These are phyloP conservation scores for Patella depressa DNA, from an alignment of 2,888 invertebrate species.

Conservation along the genomic window DNA sequence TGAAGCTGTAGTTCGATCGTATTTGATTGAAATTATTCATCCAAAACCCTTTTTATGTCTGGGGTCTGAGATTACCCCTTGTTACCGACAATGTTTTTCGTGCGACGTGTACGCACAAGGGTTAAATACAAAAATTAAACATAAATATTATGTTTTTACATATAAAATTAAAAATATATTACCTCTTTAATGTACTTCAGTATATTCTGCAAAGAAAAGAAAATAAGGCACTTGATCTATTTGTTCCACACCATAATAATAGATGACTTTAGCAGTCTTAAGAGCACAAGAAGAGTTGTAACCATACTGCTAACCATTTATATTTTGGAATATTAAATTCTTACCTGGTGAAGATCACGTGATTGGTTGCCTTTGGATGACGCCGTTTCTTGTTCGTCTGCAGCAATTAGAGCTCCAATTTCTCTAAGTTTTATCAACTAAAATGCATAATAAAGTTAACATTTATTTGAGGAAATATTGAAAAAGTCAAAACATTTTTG, in stretches of 20 bases:
- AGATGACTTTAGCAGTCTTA: background rate
- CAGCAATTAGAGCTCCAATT: constrained; percentile 48
- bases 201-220: constrained; percentile 24
- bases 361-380: constrained; percentile 26
- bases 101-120: too few species aligned
- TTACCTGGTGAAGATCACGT: constrained; percentile 27
- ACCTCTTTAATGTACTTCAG: constrained; percentile 35
- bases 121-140: too few species aligned
- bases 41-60: too few species aligned
- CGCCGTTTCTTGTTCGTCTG: constrained; percentile 38
- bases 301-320: background rate
- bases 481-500: too few species aligned
- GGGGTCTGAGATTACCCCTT: too few species aligned
- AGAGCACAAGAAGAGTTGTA: background rate
- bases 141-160: too few species aligned
- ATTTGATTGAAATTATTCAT: too few species aligned
- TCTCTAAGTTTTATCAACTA: constrained; percentile 57
- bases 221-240: background rate
- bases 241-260: background rate
- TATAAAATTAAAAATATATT: background rate
- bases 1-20: too few species aligned
- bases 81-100: too few species aligned
- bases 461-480: too few species aligned
- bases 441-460: background rate
- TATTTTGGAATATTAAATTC: background rate